Conservation (phyloP, 2,797 vertebrate species). For the Notoglanidium macrostoma region DNA sequence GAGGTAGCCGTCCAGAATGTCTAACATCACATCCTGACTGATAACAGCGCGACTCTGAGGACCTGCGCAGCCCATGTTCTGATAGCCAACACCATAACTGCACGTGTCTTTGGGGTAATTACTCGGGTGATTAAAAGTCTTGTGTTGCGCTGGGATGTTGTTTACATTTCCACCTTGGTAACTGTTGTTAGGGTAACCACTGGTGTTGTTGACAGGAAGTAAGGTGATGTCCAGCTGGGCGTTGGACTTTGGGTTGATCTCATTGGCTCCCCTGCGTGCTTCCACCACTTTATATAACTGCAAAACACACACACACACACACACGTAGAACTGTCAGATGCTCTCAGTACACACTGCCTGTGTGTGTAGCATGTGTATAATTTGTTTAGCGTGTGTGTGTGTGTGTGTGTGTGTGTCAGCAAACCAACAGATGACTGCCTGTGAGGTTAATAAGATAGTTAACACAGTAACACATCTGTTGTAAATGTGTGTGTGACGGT, state of each 20-base stretch:
- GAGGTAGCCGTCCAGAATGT: constrained; percentile 74
- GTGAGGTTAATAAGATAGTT: background rate
- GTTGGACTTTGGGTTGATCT: constrained; percentile 65
- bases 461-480: background rate
- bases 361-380: background rate
- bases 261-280: constrained; percentile 84
- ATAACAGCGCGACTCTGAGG: constrained; percentile 56
- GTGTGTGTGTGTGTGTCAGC: constrained; percentile 10
- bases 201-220: constrained; percentile 60
- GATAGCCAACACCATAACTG: constrained; percentile 55
- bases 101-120: constrained; percentile 50
- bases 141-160: constrained; percentile 18
- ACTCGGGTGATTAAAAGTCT: constrained; percentile 55
- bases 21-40: constrained; percentile 71
- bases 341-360: background rate
- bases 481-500: background rate
- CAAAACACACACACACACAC: constrained; percentile 55
- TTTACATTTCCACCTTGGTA: constrained; percentile 41
- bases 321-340: background rate
- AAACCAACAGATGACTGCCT: background rate
- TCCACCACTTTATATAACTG: constrained; percentile 95
- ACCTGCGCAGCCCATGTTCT: constrained; percentile 59
- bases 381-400: constrained; percentile 10
- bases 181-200: constrained; percentile 50
- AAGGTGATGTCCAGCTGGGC: constrained; percentile 67